A percentile compares a stretch with the other conserved stretches of the same genome.
phyloP scores from a whole-genome alignment of 1,140 invertebrate species.

The Bombus waltoni region DNA sequence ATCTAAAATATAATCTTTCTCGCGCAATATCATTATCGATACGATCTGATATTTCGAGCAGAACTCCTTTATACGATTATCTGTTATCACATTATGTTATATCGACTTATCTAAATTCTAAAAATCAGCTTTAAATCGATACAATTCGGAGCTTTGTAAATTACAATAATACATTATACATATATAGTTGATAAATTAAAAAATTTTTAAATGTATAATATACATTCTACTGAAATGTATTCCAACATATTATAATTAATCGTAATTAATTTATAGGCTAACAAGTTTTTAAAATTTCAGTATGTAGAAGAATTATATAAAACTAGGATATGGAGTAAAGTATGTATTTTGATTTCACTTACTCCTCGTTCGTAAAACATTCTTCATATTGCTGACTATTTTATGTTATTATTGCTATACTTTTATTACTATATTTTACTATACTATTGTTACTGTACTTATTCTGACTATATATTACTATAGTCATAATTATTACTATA shows the following conservation, averaged over 20 bases:
- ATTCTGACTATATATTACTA: not conserved
- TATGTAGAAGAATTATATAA: too few relatives aligned
- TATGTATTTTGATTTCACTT: not conserved
- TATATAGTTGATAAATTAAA: too few relatives aligned
- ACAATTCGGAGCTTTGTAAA: too few relatives aligned
- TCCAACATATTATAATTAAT: not conserved
- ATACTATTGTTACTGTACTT: too few relatives aligned
- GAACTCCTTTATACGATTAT: not conserved
- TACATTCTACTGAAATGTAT: too few relatives aligned
- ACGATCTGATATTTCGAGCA: not conserved
- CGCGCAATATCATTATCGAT: not conserved
- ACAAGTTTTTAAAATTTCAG: too few relatives aligned
- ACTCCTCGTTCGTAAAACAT: not conserved
- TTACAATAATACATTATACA: too few relatives aligned
- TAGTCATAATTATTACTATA: not conserved
- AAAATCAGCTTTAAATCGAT: too few relatives aligned
- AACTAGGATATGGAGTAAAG: not conserved
- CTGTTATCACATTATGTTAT: not conserved
- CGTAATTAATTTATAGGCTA: not conserved
- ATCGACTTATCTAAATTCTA: too few relatives aligned
- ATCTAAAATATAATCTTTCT: not conserved
- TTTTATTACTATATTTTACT: not conserved
- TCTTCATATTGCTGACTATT: not conserved
- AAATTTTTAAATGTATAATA: too few relatives aligned
- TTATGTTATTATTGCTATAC: not conserved